Base-by-base conservation (phyloP, 2,113 vertebrate genomes). In the Chaetops frenatus region DNA sequence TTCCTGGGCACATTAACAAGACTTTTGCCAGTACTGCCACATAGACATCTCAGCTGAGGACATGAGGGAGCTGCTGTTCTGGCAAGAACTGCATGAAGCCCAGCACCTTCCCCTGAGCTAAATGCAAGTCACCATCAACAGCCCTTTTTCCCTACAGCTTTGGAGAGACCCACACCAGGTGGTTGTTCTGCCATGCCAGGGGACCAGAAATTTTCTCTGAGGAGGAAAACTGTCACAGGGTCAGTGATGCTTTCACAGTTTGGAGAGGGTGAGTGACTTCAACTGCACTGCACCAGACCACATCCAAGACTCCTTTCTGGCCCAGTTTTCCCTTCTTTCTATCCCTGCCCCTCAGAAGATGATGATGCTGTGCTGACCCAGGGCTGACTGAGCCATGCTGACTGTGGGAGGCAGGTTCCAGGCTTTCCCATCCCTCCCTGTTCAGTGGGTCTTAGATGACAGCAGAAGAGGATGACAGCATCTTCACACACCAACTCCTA, bases 1-100 rank as follows among this genome's bases (percentile, higher is more conserved):
- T 93, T 91, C 81, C 90, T 64, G 73, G 22, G 44, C 45, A 60
- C 76, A 57, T 76, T 84, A 94, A 81, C 69, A 93, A 85, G 44
- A 21, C 7, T 22, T 61, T 50, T 84, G n/a, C 28, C 70, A n/a
- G 40, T 33, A 44, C 12, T 83, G 62, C 36, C 42, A 38, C 20
- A 18, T 33, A 40, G 40, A 11, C 35, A 7, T 38, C 76, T 86
- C 66, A 69, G 24, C 38, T 92, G 69, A 70, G 54, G 12, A 35
- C 12, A 54, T 8, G 35, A 74, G 29, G 28, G 48, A 71, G 17
- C 24, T 70, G 44, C 48, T 86, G 10, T 28, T 67, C 29, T 81
- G 35, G 19, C 33, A 70, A 70, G 57, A 81, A 3, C 31, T 69
- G 48, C 40, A 21, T 3, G 22, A 86, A 80, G 33, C 23, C 33